A percentile compares a stretch with the other conserved stretches of the same genome.
phyloP scores from a whole-genome alignment of 2,797 vertebrate species.

The Protosalanx chinensis region DNA sequence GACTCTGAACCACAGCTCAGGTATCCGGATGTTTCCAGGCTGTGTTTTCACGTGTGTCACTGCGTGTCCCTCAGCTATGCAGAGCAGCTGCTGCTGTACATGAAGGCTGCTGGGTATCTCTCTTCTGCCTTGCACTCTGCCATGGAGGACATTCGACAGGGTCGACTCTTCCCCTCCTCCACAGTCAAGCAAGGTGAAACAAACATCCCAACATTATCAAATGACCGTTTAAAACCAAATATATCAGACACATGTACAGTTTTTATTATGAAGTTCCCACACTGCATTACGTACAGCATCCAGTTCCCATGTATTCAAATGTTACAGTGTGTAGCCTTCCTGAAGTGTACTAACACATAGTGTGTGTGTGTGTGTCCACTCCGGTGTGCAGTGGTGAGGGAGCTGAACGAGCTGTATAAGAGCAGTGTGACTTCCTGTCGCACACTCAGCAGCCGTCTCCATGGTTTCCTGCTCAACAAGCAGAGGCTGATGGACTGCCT shows the following conservation, averaged over 20 bases:
- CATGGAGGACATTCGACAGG: constrained; percentile 85
- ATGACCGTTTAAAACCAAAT: neutral
- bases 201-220: neutral
- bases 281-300: too few species aligned
- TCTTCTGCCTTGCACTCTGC: constrained; percentile 83
- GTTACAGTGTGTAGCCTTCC: neutral
- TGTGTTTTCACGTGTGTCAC: neutral
- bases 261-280: neutral
- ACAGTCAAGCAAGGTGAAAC: constrained; percentile 90
- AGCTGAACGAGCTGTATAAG: constrained; percentile 92
- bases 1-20: too few species aligned
- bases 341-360: constrained; percentile 4
- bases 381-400: constrained; percentile 79
- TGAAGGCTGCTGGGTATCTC: constrained; percentile 91
- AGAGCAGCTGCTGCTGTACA: constrained; percentile 91
- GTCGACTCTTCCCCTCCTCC: constrained; percentile 83
- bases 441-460: constrained; percentile 83
- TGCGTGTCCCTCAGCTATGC: constrained; percentile 76
- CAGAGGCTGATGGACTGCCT: constrained; percentile 94
- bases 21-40: neutral
- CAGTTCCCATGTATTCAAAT: neutral
- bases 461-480: constrained; percentile 90
- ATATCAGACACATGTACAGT: neutral
- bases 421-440: constrained; percentile 87
- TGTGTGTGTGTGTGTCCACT: constrained; percentile 32